These are phyloP conservation scores for Syngnathus acus DNA, from an alignment of 2,797 vertebrate species.

Conservation along the genomic window DNA sequence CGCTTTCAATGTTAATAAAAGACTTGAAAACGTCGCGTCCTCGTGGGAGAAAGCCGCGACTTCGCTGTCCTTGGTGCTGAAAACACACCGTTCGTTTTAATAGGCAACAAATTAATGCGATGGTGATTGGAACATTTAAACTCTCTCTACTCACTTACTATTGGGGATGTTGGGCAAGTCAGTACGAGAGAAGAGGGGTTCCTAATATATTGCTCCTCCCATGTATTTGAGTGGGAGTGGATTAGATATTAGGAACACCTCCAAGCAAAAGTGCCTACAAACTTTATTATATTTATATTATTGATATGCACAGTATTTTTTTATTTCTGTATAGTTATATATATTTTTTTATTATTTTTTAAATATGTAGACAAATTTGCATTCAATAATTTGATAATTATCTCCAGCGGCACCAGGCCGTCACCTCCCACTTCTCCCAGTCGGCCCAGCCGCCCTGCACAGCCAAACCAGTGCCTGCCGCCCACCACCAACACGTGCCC, in stretches of 20 bases:
- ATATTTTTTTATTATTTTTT: not conserved
- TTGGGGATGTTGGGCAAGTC: no score
- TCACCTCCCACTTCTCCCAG: slow-evolving; percentile 72
- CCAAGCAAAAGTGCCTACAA: not conserved
- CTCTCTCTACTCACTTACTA: no score
- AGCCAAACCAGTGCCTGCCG: slow-evolving; percentile 78
- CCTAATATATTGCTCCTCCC: not conserved
- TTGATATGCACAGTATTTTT: not conserved
- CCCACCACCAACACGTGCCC: slow-evolving; percentile 69
- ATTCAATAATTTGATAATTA: no score
- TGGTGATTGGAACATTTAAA: not conserved
- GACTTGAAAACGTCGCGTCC: not conserved
- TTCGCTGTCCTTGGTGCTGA: slow-evolving; percentile 76
- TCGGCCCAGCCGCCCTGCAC: slow-evolving; percentile 75
- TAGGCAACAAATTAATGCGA: not conserved
- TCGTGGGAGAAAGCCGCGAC: not conserved
- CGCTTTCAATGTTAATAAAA: no score
- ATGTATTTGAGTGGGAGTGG: not conserved
- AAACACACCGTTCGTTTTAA: slow-evolving; percentile 6
- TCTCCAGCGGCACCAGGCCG: slow-evolving; percentile 48
- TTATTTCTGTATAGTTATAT: not conserved
- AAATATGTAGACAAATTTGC: no score
- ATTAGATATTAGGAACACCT: not conserved
- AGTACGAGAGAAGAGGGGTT: not conserved
- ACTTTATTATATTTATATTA: not conserved